Conservation (phyloP, 2,888 invertebrate genomes). For the Yponomeuta plumbellus region DNA sequence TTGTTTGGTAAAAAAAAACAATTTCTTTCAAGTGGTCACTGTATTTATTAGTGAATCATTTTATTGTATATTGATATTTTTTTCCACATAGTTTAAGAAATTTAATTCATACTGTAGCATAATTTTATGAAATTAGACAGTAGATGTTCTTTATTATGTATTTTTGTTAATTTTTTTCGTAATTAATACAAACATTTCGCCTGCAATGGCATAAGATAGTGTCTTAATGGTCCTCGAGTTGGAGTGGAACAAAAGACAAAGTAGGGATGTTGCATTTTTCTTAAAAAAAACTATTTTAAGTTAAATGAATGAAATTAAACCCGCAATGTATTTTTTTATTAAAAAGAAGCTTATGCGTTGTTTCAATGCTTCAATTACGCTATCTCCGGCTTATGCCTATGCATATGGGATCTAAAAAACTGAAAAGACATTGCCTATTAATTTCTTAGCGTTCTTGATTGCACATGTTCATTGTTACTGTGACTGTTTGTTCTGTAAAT, state of each 20-base stretch:
- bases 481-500: constrained; percentile 39
- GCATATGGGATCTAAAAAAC: constrained; percentile 20
- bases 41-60: constrained; percentile 70
- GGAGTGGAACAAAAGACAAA: constrained; percentile 72
- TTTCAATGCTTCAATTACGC: background rate
- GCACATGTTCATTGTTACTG: constrained; percentile 57
- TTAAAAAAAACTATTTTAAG: constrained; percentile 41
- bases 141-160: constrained; percentile 70
- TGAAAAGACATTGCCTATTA: constrained; percentile 57
- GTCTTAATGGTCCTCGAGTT: constrained; percentile 56
- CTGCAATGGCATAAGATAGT: constrained; percentile 61
- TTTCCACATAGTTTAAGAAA: constrained; percentile 71
- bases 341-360: background rate
- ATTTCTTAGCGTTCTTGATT: constrained; percentile 51
- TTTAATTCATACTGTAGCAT: constrained; percentile 71
- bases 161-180: constrained; percentile 71
- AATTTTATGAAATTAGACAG: constrained; percentile 70
- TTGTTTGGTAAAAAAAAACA: background rate
- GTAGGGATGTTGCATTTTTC: constrained; percentile 68
- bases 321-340: constrained; percentile 28
- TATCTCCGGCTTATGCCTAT: background rate
- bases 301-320: constrained; percentile 38
- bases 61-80: constrained; percentile 73
- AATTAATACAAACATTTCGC: constrained; percentile 60
- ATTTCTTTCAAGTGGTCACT: constrained; percentile 45